phyloP scores from a whole-genome alignment of 2,797 vertebrate species.

The Phoebastria nigripes region DNA sequence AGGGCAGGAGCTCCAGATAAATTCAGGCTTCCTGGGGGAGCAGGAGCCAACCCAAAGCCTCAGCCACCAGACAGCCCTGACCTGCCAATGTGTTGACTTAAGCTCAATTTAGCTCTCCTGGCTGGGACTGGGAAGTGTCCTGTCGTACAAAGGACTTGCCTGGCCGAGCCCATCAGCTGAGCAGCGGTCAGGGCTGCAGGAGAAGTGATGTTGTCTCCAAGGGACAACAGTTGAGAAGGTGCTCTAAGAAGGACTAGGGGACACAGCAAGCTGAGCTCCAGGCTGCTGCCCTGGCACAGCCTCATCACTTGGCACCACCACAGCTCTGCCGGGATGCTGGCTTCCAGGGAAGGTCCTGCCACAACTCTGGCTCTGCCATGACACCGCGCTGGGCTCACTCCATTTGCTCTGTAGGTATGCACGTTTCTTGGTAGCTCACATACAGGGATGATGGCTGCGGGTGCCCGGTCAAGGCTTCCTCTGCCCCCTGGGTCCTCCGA shows the following conservation, averaged over 20 bases:
- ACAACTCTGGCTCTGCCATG: background rate
- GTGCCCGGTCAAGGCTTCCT: background rate
- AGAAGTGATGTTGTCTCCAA: background rate
- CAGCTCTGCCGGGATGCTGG: rapidly evolving
- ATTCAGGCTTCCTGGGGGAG: background rate
- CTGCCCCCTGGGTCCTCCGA: background rate
- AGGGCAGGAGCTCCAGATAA: background rate
- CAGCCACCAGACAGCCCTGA: background rate
- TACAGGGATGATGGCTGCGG: background rate
- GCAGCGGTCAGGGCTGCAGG: background rate
- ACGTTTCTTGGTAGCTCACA: background rate
- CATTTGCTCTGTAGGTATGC: background rate
- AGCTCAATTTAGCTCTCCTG: background rate
- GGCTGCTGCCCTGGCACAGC: background rate
- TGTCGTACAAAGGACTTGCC: background rate
- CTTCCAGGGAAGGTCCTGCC: background rate
- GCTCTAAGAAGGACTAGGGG: background rate
- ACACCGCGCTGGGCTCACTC: background rate
- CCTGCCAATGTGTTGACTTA: background rate
- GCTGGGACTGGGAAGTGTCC: background rate
- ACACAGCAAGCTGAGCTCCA: background rate
- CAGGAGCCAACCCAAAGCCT: background rate
- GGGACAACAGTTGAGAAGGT: background rate
- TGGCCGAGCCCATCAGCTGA: background rate
- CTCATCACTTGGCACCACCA: background rate